Evolutionary conservation across 2,113 vertebrate species (phyloP).

Genomic region (Halcyon senegalensis): DNA sequence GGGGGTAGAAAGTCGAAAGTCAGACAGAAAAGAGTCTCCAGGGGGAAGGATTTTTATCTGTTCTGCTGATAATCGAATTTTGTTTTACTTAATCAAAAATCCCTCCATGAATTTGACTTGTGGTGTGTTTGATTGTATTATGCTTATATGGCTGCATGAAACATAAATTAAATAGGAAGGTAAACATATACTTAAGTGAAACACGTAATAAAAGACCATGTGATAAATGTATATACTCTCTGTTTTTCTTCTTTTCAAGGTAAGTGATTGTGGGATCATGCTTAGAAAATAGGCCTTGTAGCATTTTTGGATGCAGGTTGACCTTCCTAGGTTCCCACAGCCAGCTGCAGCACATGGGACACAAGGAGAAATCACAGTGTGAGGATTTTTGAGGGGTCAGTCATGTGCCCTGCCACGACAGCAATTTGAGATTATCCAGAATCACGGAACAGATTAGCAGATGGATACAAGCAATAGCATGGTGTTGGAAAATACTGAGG

Average conservation of each 20-base stretch:
- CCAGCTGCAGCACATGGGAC: neutral
- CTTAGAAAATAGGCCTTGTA: neutral
- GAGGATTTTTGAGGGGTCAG: neutral
- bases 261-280: neutral
- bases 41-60: neutral
- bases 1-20: neutral
- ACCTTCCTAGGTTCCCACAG: neutral
- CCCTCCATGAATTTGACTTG: neutral
- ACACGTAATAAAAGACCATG: neutral
- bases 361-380: fast-evolving
- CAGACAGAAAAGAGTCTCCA: neutral
- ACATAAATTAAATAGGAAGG: neutral
- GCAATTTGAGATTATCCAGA: no score
- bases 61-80: neutral
- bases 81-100: neutral
- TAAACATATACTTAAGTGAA: neutral
- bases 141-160: neutral
- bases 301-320: neutral
- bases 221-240: neutral
- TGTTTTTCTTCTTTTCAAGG: neutral
- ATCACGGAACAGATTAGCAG: no score
- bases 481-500: no score
- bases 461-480: no score
- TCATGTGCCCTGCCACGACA: no score
- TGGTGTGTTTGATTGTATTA: neutral